A percentile compares a stretch with the other conserved stretches of the same genome.
Evolutionary conservation across 2,113 vertebrate species (phyloP).

Genomic region (Lanius collurio): DNA sequence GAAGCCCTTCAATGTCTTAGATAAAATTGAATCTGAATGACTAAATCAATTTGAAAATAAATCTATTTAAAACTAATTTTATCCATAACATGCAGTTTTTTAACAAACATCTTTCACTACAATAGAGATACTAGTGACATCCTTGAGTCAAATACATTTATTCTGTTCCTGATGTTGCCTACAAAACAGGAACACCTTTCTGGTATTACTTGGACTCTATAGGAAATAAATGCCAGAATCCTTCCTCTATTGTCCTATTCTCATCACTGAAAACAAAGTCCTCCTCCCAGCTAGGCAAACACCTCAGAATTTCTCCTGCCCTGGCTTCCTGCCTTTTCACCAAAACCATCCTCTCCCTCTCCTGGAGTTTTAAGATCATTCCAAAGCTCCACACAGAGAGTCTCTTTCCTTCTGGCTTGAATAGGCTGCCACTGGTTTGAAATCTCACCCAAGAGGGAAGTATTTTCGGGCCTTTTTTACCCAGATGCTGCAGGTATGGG

Average conservation of each 20-base stretch:
- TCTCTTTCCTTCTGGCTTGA: background rate
- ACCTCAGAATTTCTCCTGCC: background rate
- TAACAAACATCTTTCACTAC: background rate
- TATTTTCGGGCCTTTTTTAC: background rate
- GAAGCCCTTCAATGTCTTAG: constrained; percentile 13
- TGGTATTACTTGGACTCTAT: background rate
- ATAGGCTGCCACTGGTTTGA: background rate
- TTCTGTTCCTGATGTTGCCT: background rate
- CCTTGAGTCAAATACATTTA: background rate
- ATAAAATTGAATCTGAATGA: constrained; percentile 31
- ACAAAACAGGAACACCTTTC: background rate
- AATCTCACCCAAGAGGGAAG: background rate
- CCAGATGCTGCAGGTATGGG: background rate
- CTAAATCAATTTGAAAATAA: constrained; percentile 26
- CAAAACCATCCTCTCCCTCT: background rate
- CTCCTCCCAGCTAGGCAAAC: background rate
- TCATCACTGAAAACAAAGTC: background rate
- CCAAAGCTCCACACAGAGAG: background rate
- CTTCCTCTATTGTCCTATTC: background rate
- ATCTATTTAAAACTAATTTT: constrained; percentile 30
- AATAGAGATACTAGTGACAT: background rate
- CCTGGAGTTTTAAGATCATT: background rate
- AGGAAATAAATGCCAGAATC: background rate
- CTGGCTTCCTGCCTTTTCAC: background rate
- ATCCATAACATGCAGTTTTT: background rate